Base-by-base conservation (phyloP, 2,797 vertebrate genomes). In the Mormyrops attenuatus region DNA sequence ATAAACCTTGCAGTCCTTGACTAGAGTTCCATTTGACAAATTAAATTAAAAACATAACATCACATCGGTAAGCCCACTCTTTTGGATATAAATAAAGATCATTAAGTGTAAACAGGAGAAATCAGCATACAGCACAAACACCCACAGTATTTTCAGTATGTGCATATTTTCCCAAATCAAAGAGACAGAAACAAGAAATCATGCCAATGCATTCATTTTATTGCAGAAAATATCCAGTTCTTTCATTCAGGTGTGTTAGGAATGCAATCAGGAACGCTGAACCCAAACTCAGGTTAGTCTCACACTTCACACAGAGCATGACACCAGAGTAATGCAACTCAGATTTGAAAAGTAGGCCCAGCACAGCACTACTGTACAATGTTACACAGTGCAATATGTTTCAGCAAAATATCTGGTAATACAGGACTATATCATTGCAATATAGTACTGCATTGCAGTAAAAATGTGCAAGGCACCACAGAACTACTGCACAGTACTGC, bases 161-260 rank as follows among this genome's bases (percentile, higher is more conserved):
- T 52, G 11, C 82, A 52, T 30, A 85, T 52, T 85, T 85, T 50
- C 11, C 47, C n/a, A 85, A 15, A n/a, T 50, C 17, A 47, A 52
- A 26, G 49, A 60, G 30, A 34, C 13, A 57, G 34, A 87, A 30
- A 57, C 26, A 15, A 57, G 15, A 53, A 8, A 55, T 60, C 38
- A 87, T 89, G 84, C 84, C 85, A 87, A 34, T 44, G 89, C 84
- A 87, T 87, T 87, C 44, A 89, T 89, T 96, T 96, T 96, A 96
- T 95, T 96, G 94, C 93, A 92, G 94, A 94, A 92, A 94, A 92
- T 88, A 89, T 94, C 92, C 93, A 94, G 93, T 94, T 92, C 47
- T 91, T 90, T 90, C 63, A 88, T 91, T 89, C 9, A 90, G 91
- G 91, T 87, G 55, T 89, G 92, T 89, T 85, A 90, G 93, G 92